These are phyloP conservation scores for Hylia prasina DNA, from an alignment of 2,113 vertebrate genomes.

Conservation along the genomic window DNA sequence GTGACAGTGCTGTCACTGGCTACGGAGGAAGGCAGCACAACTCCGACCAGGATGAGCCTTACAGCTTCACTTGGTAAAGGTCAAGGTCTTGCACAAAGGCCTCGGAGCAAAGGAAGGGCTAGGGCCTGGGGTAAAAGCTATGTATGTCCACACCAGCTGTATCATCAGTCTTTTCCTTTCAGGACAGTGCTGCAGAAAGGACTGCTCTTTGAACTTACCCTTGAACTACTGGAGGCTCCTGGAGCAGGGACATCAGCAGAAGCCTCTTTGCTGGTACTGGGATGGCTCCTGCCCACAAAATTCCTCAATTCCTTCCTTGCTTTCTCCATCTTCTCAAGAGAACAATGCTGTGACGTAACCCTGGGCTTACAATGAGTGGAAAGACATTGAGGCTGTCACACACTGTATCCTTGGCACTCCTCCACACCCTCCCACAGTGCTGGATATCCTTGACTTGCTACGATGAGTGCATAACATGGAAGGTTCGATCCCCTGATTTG, in stretches of 20 bases:
- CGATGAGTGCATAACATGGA: not conserved
- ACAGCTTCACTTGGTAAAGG: not conserved
- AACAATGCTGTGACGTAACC: not conserved
- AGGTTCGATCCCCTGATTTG: not conserved
- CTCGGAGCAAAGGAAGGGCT: not conserved
- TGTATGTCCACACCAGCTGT: not conserved
- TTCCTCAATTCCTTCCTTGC: not conserved
- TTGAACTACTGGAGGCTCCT: constrained; percentile 34
- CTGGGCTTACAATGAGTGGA: not conserved
- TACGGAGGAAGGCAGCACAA: not conserved
- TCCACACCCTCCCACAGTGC: not conserved
- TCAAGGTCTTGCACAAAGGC: not conserved
- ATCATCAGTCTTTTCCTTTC: not conserved
- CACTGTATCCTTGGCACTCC: not conserved
- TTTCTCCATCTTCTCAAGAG: constrained; percentile 40
- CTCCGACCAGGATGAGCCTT: not conserved
- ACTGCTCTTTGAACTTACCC: constrained; percentile 64
- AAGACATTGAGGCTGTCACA: constrained; percentile 14
- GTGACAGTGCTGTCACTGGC: not conserved
- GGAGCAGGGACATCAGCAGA: constrained; percentile 71
- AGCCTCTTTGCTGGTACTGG: not conserved
- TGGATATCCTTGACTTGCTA: not conserved
- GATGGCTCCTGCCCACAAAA: not conserved
- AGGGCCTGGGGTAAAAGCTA: not conserved
- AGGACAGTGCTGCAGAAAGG: not conserved